Base-by-base conservation (phyloP, 2,888 invertebrate species). In the Drosophila pegasa region DNA sequence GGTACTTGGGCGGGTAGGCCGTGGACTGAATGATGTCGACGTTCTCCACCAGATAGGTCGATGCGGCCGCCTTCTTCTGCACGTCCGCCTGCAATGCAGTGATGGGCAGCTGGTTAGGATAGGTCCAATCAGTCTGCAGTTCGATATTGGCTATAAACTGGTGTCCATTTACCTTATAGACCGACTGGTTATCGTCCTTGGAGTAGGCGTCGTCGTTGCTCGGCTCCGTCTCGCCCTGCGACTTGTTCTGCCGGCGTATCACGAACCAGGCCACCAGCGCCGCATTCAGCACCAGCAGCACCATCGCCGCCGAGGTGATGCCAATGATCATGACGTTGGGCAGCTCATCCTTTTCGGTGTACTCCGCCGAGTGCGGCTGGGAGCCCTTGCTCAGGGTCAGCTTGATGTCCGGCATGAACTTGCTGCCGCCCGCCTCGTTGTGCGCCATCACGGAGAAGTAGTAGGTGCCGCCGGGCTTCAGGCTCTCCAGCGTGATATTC, bases 291-390 rank as follows among this genome's bases (percentile, higher is more conserved):
- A 91, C 80, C 43, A 91, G 33, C 43, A 91, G 51, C 2, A 91
- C 82, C 91, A 91, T 90, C 2, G 91, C 91, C 0, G 91, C 91
- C 6, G 91, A 91, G 0, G 91, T 91, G 3, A 91, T 91, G 2
- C 91, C 91, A 43, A 91, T 90, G 29, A 91, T 91, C 79, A 91
- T 90, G n/a, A 91, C 89, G 67, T 91, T 91, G 1, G 91, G 91
- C 77, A 91, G 80, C 69, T 91, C 91, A 60, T 90, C 91, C 61
- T 91, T 91, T 48, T 91, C 91, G 18, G 85, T 84, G n/a, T 90
- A 81, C 45, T 91, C 91, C 0, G 89, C 87, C 0, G 91, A 87
- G 25, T 88, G 82, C 0, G 88, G 87, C 41, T 90, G 91, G 0
- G 89, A 90, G n/a, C 91, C 90, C 62, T 90, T 90, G 47, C 81